Percentiles rank a stretch among this genome's conserved stretches.
Conservation (phyloP, 1,140 invertebrate genomes). For the Eumaeus atala region DNA sequence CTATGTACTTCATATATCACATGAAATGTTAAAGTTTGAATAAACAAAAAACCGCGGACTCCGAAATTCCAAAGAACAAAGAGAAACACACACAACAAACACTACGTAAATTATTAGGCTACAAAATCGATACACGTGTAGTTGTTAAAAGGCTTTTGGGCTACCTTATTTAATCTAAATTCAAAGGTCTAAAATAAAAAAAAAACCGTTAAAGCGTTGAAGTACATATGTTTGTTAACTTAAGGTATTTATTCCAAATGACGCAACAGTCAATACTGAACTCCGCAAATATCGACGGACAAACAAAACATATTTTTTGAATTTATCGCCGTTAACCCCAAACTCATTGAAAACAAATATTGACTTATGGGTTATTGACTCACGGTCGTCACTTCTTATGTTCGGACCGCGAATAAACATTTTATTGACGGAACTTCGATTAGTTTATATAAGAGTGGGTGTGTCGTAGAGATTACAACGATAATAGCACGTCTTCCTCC, state of each 20-base stretch:
- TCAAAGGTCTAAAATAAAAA: neutral
- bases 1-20: too few species aligned
- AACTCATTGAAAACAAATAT: slow-evolving; percentile 17
- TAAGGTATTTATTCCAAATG: slow-evolving; percentile 8
- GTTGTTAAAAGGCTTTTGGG: too few species aligned
- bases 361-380: slow-evolving; percentile 15
- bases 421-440: too few species aligned
- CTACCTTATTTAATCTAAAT: neutral
- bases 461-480: too few species aligned
- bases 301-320: slow-evolving; percentile 12
- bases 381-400: slow-evolving; percentile 3
- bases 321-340: slow-evolving; percentile 9
- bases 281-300: slow-evolving; percentile 16
- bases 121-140: too few species aligned
- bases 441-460: too few species aligned
- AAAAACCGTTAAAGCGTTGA: neutral
- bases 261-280: slow-evolving; percentile 12
- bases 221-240: slow-evolving; percentile 7
- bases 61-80: too few species aligned
- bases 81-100: too few species aligned
- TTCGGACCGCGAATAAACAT: slow-evolving; percentile 5
- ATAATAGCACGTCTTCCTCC: too few species aligned
- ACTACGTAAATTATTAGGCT: too few species aligned
- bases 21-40: too few species aligned
- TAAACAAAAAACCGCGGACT: too few species aligned